Conservation (phyloP, 1,140 invertebrate species). For the Wasmannia auropunctata region DNA sequence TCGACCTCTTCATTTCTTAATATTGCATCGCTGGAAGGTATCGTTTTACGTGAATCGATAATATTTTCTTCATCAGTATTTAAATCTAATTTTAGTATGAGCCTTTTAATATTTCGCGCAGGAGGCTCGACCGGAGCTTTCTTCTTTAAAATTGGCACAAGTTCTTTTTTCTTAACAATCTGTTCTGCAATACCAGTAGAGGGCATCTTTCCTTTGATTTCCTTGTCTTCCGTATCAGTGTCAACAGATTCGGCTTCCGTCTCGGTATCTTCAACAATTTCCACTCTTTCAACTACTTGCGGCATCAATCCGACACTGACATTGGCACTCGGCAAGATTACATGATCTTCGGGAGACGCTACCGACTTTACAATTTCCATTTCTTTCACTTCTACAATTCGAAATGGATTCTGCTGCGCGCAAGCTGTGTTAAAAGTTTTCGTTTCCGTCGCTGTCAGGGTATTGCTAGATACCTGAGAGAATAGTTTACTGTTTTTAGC, state of each 20-base stretch:
- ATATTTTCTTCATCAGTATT: not conserved
- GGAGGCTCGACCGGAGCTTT: conserved; percentile 50
- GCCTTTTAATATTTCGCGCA: conserved; percentile 65
- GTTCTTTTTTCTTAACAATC: conserved; percentile 69
- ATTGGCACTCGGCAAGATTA: conserved; percentile 80
- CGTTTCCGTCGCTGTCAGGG: conserved; percentile 76
- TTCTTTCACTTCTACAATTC: conserved; percentile 87
- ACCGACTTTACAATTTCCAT: conserved; percentile 86
- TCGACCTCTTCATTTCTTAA: conserved; percentile 41
- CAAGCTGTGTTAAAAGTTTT: conserved; percentile 61
- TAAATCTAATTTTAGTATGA: conserved; percentile 68
- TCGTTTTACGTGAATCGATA: conserved; percentile 16
- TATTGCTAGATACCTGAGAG: conserved; percentile 89
- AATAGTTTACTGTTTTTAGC: conserved; percentile 90
- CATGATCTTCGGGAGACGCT: conserved; percentile 82
- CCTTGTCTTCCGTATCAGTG: conserved; percentile 85
- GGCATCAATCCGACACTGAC: conserved; percentile 81
- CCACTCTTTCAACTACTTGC: conserved; percentile 85
- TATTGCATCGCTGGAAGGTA: not conserved
- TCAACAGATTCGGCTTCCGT: conserved; percentile 86
- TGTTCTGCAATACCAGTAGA: not conserved
- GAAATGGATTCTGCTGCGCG: conserved; percentile 79
- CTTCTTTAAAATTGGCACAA: conserved; percentile 75
- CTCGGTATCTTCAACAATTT: conserved; percentile 86
- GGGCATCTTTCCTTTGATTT: conserved; percentile 56